Evolutionary conservation across 2,113 vertebrate species (phyloP).

Genomic region (Prunella himalayana): DNA sequence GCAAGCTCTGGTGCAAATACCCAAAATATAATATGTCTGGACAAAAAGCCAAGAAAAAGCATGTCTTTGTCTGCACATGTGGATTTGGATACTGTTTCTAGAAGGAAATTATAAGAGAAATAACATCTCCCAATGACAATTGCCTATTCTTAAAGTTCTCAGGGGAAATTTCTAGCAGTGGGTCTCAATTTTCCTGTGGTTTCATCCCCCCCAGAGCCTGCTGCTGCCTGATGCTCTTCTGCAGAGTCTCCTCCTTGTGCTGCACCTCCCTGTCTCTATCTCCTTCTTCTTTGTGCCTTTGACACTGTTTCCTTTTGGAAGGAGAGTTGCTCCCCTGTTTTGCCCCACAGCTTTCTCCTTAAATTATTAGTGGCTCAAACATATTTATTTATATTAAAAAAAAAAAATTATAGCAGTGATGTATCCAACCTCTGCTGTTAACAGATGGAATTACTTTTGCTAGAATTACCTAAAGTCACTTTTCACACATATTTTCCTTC

Average conservation of each 20-base stretch:
- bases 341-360: not conserved
- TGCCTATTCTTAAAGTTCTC: not conserved
- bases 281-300: not conserved
- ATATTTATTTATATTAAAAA: not conserved
- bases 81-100: not conserved
- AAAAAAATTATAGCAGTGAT: not conserved
- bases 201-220: not conserved
- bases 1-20: not conserved
- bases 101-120: not conserved
- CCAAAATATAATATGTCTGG: not conserved
- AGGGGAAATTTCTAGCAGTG: not conserved
- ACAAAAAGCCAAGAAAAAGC: not conserved
- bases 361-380: not conserved
- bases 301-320: not conserved
- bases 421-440: not conserved
- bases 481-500: not conserved
- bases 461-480: not conserved
- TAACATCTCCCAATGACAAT: not conserved
- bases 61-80: not conserved
- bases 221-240: not conserved
- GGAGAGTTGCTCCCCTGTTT: not conserved
- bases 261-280: not conserved
- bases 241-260: not conserved
- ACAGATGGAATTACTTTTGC: not conserved
- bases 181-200: not conserved